A percentile compares a stretch with the other conserved stretches of the same genome.
phyloP scores from a whole-genome alignment of 2,888 invertebrate species.

The Pseudoips prasinana region DNA sequence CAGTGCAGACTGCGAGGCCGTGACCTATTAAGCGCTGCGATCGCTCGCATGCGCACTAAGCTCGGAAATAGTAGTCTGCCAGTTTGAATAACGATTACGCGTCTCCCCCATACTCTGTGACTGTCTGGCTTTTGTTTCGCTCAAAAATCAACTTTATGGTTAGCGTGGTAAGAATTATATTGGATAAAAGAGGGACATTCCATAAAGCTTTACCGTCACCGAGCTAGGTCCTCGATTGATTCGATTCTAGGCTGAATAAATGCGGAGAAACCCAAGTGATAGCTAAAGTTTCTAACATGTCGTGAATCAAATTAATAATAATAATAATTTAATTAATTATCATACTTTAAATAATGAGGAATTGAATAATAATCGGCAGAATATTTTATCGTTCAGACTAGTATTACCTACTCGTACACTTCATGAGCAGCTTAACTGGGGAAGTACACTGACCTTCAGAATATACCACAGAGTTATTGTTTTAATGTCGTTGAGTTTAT shows the following conservation, averaged over 20 bases:
- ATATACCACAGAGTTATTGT: no score
- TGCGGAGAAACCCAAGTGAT: no score
- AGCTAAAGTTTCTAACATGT: no score
- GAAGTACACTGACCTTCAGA: no score
- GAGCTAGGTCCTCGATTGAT: conserved; percentile 42
- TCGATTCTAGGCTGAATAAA: conserved; percentile 43
- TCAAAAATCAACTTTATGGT: conserved; percentile 46
- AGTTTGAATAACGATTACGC: conserved; percentile 74
- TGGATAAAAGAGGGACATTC: conserved; percentile 11
- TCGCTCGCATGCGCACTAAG: conserved; percentile 67
- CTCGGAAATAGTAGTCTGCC: conserved; percentile 60
- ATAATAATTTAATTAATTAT: no score
- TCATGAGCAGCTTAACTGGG: no score
- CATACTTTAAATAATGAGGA: no score
- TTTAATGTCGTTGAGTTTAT: no score
- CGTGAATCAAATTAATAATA: no score
- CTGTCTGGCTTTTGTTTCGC: conserved; percentile 56
- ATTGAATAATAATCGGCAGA: no score
- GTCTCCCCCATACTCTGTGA: conserved; percentile 53
- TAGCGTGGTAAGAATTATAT: conserved; percentile 25
- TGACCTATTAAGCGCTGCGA: conserved; percentile 67
- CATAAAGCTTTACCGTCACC: conserved; percentile 31
- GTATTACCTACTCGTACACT: no score
- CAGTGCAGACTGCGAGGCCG: conserved; percentile 71
- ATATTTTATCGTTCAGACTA: no score